These are phyloP conservation scores for Gymnodraco acuticeps DNA, from an alignment of 2,797 vertebrate species.

Conservation along the genomic window DNA sequence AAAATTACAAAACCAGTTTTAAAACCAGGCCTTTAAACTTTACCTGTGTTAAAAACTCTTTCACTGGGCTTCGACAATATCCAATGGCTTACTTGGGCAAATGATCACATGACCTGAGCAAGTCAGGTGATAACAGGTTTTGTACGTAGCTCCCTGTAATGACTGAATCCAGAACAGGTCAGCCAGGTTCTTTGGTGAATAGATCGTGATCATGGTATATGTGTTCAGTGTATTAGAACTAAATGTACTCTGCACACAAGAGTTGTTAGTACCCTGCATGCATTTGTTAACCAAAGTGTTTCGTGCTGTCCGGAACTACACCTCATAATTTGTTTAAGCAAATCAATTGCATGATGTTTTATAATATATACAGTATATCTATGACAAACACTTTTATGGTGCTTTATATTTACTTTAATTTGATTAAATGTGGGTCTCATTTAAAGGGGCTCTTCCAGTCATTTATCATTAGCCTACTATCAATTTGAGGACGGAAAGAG, in stretches of 20 bases:
- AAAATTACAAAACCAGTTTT: too few relatives aligned
- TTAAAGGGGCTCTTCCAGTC: slow-evolving; percentile 21
- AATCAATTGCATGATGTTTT: slow-evolving; percentile 54
- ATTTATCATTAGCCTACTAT: neutral
- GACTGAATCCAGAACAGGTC: slow-evolving; percentile 4
- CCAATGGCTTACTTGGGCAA: slow-evolving; percentile 8
- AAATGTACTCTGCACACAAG: slow-evolving; percentile 9
- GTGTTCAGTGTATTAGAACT: slow-evolving; percentile 42
- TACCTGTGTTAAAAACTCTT: neutral
- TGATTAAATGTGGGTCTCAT: neutral
- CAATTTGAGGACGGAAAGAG: neutral
- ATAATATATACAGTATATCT: too few relatives aligned
- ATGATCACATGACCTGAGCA: neutral
- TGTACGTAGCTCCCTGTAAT: neutral
- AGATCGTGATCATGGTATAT: slow-evolving; percentile 55
- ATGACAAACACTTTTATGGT: too few relatives aligned
- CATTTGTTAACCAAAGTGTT: slow-evolving; percentile 35
- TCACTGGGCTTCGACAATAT: neutral
- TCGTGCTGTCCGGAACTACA: slow-evolving; percentile 52
- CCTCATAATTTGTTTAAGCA: slow-evolving; percentile 74
- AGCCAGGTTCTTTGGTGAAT: slow-evolving; percentile 50
- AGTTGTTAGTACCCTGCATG: slow-evolving; percentile 34
- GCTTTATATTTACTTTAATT: too few relatives aligned
- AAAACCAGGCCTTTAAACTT: neutral
- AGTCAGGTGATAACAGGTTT: neutral